These are phyloP conservation scores for Oscheius sp. DNA, from an alignment of 2,888 invertebrate genomes.

Conservation along the genomic window DNA sequence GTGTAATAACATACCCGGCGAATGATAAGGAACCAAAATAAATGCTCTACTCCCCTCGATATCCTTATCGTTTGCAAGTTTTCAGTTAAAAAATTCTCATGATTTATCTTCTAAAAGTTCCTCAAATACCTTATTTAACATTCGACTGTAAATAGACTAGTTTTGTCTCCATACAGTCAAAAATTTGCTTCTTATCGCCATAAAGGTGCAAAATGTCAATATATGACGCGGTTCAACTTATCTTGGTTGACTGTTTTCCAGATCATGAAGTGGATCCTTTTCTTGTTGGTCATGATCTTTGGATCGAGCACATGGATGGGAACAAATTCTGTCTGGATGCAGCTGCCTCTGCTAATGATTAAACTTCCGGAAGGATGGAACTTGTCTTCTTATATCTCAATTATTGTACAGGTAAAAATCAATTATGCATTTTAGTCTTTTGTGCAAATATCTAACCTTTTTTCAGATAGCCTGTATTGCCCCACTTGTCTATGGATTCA, in stretches of 20 bases:
- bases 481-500: conserved; percentile 73
- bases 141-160: too few species aligned
- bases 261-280: conserved; percentile 26
- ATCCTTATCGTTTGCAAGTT: too few species aligned
- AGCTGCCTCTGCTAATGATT: conserved; percentile 85
- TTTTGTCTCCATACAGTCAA: too few species aligned
- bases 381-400: conserved; percentile 83
- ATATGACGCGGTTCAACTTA: too few species aligned
- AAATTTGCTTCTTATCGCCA: too few species aligned
- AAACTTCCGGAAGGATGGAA: conserved; percentile 86
- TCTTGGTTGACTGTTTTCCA: too few species aligned
- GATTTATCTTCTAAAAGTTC: too few species aligned
- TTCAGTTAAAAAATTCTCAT: too few species aligned
- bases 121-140: not conserved
- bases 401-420: conserved; percentile 84
- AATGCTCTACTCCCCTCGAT: too few species aligned
- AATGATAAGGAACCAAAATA: too few species aligned
- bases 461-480: conserved; percentile 75
- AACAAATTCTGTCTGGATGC: conserved; percentile 86
- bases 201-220: too few species aligned
- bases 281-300: conserved; percentile 80
- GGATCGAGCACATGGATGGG: conserved; percentile 81
- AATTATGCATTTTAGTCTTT: conserved; percentile 72
- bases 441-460: not conserved
- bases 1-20: too few species aligned